A percentile compares a stretch with the other conserved stretches of the same genome.
Conservation (phyloP, 1,140 invertebrate genomes). For the Pachypsylla venusta region DNA sequence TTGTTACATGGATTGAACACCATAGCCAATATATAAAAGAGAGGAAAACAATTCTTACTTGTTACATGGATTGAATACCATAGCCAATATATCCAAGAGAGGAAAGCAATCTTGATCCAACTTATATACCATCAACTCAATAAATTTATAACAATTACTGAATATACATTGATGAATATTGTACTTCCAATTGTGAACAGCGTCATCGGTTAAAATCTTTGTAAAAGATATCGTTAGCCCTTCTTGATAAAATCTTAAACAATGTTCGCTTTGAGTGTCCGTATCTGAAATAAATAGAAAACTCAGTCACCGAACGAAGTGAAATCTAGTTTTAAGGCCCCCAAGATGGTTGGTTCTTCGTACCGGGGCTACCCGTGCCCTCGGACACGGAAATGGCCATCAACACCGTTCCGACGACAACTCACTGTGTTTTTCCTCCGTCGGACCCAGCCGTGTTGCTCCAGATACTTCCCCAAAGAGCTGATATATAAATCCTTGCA, state of each 20-base stretch:
- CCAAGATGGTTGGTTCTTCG: no score
- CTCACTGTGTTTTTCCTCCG: no score
- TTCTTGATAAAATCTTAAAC: constrained; percentile 89
- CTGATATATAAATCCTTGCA: no score
- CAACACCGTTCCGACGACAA: no score
- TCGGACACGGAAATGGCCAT: no score
- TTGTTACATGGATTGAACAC: constrained; percentile 87
- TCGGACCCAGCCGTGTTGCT: no score
- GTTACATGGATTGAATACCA: constrained; percentile 84
- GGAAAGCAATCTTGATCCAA: constrained; percentile 87
- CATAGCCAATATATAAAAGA: constrained; percentile 83
- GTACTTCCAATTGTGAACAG: constrained; percentile 92
- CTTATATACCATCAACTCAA: constrained; percentile 82
- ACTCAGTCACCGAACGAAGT: no score
- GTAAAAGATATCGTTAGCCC: constrained; percentile 89
- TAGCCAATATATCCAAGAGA: constrained; percentile 77
- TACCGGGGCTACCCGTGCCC: no score
- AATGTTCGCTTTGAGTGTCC: constrained; percentile 77
- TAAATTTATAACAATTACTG: constrained; percentile 78
- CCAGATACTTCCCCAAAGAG: no score
- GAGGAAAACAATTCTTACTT: constrained; percentile 87
- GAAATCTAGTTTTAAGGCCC: no score
- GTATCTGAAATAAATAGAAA: constrained; percentile 48
- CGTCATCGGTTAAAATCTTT: constrained; percentile 96
- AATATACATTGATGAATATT: constrained; percentile 94